Evolutionary conservation across 2,797 vertebrate species (phyloP), one percentile per base, ranked within the genome.

Genomic region (Chelidonichthys spinosus): DNA sequence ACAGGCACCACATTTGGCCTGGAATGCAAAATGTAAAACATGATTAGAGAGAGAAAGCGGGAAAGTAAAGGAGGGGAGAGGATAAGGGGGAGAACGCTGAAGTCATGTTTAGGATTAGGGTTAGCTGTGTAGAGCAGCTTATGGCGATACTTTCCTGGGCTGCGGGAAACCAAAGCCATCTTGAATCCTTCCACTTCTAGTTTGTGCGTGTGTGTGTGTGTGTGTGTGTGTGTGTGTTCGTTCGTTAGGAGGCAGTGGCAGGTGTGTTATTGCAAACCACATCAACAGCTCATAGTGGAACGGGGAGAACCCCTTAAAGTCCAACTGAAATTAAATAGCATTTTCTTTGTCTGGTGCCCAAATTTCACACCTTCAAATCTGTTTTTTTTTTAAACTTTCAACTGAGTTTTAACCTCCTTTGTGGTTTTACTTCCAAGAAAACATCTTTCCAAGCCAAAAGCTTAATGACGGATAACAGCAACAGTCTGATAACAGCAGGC

Each of bases 21-120:
- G 81, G 82, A 91, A 92, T 90, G 81, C 83, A 83, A 85, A 90
- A 82, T 82, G 85, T 87, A 87, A 88, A 91, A 91, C 87, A 78
- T 87, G 83, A 87, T 85, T 90, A 83, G 55, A 88, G 76, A 83
- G 75, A 60, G n/a, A 76, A 60, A 66, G 49, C 42, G 33, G 53
- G 70, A 64, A 66, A 56, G 67, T 60, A 17, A 60, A 69, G 52
- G 53, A 63, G 58, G 59, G 40, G 47, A 65, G 60, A 40, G 67
- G 62, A 72, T 46, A 43, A 66, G 71, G 46, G 72, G 60, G 54
- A 52, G 74, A 65, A 59, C 47, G 65, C 74, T 86, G 85, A 90
- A 92, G 86, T 90, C 86, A 85, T 90, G 81, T 83, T 89, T 85
- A 84, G 87, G 89, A 88, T 91, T 90, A 87, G 71, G 79, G 65